A percentile compares a stretch with the other conserved stretches of the same genome.
Evolutionary conservation across 2,797 vertebrate genomes (phyloP).

Genomic region (Ctenopoma kingsleyae): DNA sequence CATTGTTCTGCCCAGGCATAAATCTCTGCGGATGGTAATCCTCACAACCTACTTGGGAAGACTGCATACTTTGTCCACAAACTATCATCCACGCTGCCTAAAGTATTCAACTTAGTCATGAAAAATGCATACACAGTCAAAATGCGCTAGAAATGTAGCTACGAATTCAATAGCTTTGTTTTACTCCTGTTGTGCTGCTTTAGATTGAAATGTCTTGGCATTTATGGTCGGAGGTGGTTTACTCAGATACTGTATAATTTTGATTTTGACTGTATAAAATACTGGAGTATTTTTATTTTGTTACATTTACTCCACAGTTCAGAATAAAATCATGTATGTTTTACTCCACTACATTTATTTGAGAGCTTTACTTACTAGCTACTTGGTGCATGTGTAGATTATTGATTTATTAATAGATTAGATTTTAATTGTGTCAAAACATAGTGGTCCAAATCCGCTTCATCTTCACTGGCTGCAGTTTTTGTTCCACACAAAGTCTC

Average conservation of each 20-base stretch:
- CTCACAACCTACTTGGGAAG: constrained; percentile 1
- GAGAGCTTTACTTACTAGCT: background rate
- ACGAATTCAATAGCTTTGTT: background rate
- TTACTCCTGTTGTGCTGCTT: background rate
- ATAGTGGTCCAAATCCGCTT: too few relatives aligned
- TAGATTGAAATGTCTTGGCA: background rate
- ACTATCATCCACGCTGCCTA: background rate
- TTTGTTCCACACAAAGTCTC: too few relatives aligned
- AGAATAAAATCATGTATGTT: too few relatives aligned
- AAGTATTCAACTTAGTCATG: constrained; percentile 19
- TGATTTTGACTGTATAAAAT: too few relatives aligned
- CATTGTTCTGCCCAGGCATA: background rate
- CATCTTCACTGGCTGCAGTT: too few relatives aligned
- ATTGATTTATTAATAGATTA: too few relatives aligned
- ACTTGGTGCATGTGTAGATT: background rate
- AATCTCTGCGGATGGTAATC: constrained; percentile 28
- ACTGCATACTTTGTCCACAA: constrained; percentile 2
- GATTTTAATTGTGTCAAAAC: too few relatives aligned
- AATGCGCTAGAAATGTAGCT: background rate
- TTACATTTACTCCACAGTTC: too few relatives aligned
- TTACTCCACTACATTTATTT: background rate
- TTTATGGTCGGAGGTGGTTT: background rate
- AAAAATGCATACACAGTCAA: background rate
- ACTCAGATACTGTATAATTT: too few relatives aligned
- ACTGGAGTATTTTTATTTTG: too few relatives aligned